Base-by-base conservation (phyloP, 2,113 vertebrate species). In the Leptosomus discolor region DNA sequence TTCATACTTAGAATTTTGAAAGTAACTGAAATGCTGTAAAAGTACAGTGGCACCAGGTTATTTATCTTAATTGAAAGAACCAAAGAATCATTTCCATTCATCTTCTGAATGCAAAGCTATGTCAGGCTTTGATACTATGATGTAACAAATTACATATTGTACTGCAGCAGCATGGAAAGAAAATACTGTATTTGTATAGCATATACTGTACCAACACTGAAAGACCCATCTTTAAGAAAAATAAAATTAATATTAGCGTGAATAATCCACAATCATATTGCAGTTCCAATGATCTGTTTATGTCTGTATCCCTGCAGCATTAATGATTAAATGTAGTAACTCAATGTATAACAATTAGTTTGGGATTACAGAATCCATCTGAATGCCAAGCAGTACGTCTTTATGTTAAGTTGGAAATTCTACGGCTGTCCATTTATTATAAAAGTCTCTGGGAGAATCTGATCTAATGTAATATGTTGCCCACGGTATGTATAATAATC, bases 291-390 rank as follows among this genome's bases (percentile, higher is more conserved):
- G 74, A 91, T 94, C 88, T 96, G 89, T 96, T 94, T 96, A 83
- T 87, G 87, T 90, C 89, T 95, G 77, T 54, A 57, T 97, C 67
- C 74, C 61, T 85, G 53, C 80, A 94, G 89, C 84, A 96, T 69
- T 95, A 95, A 95, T 91, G 89, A 97, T 95, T 97, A 94, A 90
- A 92, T 79, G 70, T 68, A 73, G 89, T 95, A 93, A 95, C 83
- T 96, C 89, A 74, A 75, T 95, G 78, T 92, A 85, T 90, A 91
- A 95, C 84, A 95, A 95, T 96, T 95, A 97, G 32, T 57, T 77
- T 89, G 91, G 84, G 92, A 96, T 91, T 95, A 91, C 81, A 92
- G 84, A 95, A 95, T 87, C 65, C 61, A 94, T 90, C 78, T 92
- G 91, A 95, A 95, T 92, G 79, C 75, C 71, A 80, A 95, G 90